Conservation (phyloP, 2,113 vertebrate species). For the Athene cunicularia region DNA sequence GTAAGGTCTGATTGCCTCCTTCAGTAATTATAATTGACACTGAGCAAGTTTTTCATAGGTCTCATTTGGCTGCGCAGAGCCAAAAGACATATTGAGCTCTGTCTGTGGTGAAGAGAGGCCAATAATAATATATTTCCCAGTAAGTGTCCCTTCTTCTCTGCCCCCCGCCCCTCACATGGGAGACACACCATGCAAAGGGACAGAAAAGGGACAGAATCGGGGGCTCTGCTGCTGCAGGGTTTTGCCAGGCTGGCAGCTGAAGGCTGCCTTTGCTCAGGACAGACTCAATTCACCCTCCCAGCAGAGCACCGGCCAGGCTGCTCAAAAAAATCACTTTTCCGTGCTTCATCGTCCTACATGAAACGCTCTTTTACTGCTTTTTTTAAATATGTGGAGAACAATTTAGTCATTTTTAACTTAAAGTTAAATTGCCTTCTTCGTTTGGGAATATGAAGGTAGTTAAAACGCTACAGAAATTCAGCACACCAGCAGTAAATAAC, state of each 20-base stretch:
- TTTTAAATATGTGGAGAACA: neutral
- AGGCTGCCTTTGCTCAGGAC: neutral
- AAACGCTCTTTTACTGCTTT: neutral
- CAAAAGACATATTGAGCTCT: neutral
- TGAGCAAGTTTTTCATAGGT: neutral
- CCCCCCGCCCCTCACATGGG: neutral
- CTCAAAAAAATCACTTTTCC: neutral
- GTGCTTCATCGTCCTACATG: neutral
- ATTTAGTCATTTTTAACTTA: neutral
- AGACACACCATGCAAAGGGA: neutral
- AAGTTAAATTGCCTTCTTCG: neutral
- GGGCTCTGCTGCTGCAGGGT: neutral
- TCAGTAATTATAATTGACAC: constrained; percentile 24
- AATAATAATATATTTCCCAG: neutral
- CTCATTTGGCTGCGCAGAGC: neutral
- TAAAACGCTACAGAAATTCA: neutral
- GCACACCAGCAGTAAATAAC: neutral
- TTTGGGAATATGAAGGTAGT: neutral
- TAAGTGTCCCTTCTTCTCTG: neutral
- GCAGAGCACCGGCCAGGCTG: neutral
- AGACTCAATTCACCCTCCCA: neutral
- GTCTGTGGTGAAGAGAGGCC: neutral
- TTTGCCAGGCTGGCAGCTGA: accelerated
- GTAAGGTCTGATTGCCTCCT: constrained; percentile 10
- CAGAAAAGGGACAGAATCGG: accelerated